Evolutionary conservation across 2,797 vertebrate species (phyloP).

Genomic region (Myiothlypis chrysogaster): DNA sequence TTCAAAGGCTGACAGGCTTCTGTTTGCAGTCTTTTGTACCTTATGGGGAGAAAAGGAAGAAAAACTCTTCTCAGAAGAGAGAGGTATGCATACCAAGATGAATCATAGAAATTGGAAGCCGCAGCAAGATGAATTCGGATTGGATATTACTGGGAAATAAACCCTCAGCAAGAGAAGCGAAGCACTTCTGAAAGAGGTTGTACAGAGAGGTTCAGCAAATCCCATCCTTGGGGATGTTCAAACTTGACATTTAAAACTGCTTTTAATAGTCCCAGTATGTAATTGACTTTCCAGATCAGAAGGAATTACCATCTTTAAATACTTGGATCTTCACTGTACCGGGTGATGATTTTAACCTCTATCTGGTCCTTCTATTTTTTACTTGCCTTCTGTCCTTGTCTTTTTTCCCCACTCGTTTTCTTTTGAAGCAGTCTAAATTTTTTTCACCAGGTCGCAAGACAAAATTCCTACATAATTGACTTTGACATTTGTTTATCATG

Average conservation of each 20-base stretch:
- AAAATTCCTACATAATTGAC: background rate
- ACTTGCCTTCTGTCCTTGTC: background rate
- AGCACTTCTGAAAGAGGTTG: background rate
- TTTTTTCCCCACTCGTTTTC: background rate
- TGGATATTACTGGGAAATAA: background rate
- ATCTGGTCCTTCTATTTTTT: background rate
- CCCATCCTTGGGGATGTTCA: background rate
- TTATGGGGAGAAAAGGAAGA: background rate
- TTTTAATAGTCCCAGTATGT: background rate
- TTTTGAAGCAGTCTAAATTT: background rate
- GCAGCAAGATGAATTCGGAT: background rate
- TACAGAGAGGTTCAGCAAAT: background rate
- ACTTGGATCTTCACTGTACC: background rate
- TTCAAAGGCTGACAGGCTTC: background rate
- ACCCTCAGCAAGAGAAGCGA: background rate
- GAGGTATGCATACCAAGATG: background rate
- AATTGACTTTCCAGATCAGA: background rate
- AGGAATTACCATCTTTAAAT: background rate
- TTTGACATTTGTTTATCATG: background rate
- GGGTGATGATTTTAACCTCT: background rate
- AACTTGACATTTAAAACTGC: background rate
- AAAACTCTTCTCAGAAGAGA: background rate
- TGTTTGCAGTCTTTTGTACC: background rate
- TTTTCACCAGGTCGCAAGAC: background rate
- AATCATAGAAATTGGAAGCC: background rate